phyloP scores from a whole-genome alignment of 2,113 vertebrate species.

The Malurus elegans region DNA sequence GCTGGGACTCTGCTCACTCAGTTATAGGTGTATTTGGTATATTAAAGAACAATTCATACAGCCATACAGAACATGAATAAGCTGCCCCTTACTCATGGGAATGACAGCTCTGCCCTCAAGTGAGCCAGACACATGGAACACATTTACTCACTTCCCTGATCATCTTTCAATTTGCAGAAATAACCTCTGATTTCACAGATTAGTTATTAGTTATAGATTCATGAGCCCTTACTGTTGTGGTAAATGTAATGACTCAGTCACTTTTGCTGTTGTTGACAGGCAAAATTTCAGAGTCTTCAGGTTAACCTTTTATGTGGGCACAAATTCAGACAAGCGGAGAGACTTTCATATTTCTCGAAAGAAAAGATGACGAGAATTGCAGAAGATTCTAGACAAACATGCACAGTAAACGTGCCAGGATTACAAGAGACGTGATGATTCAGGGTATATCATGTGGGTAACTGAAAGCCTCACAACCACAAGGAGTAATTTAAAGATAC shows the following conservation, averaged over 20 bases:
- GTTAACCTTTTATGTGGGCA: background rate
- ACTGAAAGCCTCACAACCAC: background rate
- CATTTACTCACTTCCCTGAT: background rate
- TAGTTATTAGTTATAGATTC: background rate
- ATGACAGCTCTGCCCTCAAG: background rate
- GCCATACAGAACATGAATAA: background rate
- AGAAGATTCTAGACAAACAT: background rate
- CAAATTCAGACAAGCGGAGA: background rate
- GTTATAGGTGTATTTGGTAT: background rate
- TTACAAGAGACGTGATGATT: background rate
- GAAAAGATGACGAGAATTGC: background rate
- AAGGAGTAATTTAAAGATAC: background rate
- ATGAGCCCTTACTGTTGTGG: background rate
- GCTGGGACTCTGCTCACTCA: background rate
- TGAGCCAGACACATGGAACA: background rate
- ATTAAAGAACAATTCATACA: background rate
- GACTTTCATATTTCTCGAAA: background rate
- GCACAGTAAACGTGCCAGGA: background rate
- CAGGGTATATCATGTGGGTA: background rate
- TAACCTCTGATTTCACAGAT: background rate
- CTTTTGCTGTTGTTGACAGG: background rate
- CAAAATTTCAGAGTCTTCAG: background rate
- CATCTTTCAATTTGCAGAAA: background rate
- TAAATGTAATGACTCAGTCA: background rate
- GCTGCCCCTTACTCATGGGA: background rate